A percentile compares a stretch with the other conserved stretches of the same genome.
These are phyloP conservation scores for Leptinotarsa undecemlineata DNA, from an alignment of 1,140 invertebrate species.

Conservation along the genomic window DNA sequence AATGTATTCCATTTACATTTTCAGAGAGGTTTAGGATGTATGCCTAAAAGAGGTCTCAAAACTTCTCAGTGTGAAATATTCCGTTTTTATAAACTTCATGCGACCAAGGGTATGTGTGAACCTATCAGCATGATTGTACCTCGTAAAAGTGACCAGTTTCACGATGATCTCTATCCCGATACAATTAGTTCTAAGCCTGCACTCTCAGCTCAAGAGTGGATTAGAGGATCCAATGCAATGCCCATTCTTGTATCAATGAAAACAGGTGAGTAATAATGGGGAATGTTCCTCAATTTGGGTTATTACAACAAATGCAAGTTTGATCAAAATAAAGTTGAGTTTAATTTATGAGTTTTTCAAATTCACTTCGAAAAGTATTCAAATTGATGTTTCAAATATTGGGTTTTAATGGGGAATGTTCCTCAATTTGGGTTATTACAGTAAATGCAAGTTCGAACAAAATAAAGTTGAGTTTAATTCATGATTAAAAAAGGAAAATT, in stretches of 20 bases:
- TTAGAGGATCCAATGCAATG: slow-evolving; percentile 78
- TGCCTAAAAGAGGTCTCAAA: slow-evolving; percentile 92
- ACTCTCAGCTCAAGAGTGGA: slow-evolving; percentile 86
- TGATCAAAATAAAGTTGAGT: too few species aligned
- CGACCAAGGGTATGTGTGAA: slow-evolving; percentile 83
- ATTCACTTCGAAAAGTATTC: too few species aligned
- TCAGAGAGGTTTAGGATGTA: slow-evolving; percentile 85
- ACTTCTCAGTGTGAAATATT: slow-evolving; percentile 82
- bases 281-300: too few species aligned
- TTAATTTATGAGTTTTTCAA: too few species aligned
- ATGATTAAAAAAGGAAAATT: too few species aligned
- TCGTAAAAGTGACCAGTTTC: slow-evolving; percentile 69
- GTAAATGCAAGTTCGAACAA: too few species aligned
- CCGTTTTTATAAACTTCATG: slow-evolving; percentile 91
- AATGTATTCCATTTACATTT: not conserved
- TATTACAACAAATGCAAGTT: too few species aligned
- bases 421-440: too few species aligned
- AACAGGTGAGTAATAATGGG: slow-evolving; percentile 64
- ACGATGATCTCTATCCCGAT: slow-evolving; percentile 91
- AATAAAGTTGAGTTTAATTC: too few species aligned
- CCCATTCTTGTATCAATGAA: slow-evolving; percentile 85
- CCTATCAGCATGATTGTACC: slow-evolving; percentile 95
- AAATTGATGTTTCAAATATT: too few species aligned
- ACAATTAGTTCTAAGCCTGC: slow-evolving; percentile 82
- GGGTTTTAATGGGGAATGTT: too few species aligned